Conservation (phyloP, 2,797 vertebrate species). For the Mallotus villosus region DNA sequence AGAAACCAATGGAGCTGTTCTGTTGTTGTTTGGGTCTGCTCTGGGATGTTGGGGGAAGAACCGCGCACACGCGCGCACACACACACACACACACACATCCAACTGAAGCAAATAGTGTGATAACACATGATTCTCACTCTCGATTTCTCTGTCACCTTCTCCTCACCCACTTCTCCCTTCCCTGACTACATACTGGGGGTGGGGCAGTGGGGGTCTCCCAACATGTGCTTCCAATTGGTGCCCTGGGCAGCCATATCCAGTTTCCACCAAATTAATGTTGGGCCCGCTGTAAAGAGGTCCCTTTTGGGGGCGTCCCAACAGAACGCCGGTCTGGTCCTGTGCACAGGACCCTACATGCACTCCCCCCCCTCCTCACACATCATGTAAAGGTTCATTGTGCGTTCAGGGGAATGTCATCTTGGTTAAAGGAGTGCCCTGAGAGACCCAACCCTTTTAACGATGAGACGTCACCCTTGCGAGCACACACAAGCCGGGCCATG, state of each 20-base stretch:
- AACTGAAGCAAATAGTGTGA: neutral
- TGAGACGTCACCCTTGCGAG: neutral
- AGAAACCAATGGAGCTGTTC: neutral
- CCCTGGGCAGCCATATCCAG: conserved; percentile 41
- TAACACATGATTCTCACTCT: neutral
- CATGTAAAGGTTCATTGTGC: conserved; percentile 7
- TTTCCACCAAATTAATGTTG: conserved; percentile 51
- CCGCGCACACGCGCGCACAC: neutral
- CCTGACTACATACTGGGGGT: conserved; percentile 41
- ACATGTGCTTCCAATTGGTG: conserved; percentile 68
- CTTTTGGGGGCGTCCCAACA: conserved; percentile 23
- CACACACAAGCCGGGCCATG: neutral
- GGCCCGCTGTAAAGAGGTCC: conserved; percentile 37
- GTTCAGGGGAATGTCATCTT: conserved; percentile 18
- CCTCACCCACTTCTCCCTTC: conserved; percentile 15
- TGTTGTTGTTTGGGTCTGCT: neutral
- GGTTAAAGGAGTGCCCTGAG: neutral
- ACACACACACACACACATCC: neutral
- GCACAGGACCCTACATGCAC: neutral
- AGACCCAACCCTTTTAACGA: neutral
- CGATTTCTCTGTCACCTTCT: neutral
- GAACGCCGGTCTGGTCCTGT: conserved; percentile 24
- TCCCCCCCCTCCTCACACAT: conserved; percentile 1
- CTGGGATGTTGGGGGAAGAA: neutral
- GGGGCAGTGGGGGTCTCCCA: conserved; percentile 35